phyloP scores from a whole-genome alignment of 2,113 vertebrate species.

The Thamnaconus septentrionalis region DNA sequence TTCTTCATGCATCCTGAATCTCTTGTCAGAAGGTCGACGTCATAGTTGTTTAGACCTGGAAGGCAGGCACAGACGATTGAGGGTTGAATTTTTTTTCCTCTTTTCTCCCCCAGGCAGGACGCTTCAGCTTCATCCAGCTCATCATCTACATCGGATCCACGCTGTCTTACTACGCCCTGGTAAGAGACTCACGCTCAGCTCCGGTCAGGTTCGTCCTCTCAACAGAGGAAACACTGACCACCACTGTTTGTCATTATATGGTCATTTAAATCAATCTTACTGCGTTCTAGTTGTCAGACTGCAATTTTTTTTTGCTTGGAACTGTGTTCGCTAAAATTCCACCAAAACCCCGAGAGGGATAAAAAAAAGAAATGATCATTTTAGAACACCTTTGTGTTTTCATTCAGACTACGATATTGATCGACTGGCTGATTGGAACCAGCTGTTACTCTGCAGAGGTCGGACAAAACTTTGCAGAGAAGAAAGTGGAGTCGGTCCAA shows the following conservation, averaged over 20 bases:
- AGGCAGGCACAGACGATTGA: no score
- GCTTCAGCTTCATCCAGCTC: constrained; percentile 78
- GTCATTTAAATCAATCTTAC: no score
- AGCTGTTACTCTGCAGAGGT: constrained; percentile 61
- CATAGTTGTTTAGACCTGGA: no score
- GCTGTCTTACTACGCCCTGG: constrained; percentile 85
- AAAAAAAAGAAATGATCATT: no score
- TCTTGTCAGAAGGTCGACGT: no score
- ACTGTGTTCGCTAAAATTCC: no score
- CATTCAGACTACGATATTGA: constrained; percentile 70
- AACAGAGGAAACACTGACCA: background rate
- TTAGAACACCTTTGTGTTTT: background rate
- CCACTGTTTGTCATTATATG: no score
- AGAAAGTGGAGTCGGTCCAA: constrained; percentile 76
- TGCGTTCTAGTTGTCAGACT: no score
- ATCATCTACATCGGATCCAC: constrained; percentile 82
- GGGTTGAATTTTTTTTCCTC: background rate
- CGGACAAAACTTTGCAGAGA: constrained; percentile 74
- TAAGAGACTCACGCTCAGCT: constrained; percentile 56
- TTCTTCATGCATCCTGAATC: no score
- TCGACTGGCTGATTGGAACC: constrained; percentile 76
- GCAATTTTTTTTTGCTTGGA: no score
- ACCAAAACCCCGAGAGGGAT: no score
- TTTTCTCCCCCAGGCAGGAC: constrained; percentile 76
- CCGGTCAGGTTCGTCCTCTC: no score